Evolutionary conservation across 92 coral and sea anemone species (phyloP).

Genomic region (Pocillopora grandis): DNA sequence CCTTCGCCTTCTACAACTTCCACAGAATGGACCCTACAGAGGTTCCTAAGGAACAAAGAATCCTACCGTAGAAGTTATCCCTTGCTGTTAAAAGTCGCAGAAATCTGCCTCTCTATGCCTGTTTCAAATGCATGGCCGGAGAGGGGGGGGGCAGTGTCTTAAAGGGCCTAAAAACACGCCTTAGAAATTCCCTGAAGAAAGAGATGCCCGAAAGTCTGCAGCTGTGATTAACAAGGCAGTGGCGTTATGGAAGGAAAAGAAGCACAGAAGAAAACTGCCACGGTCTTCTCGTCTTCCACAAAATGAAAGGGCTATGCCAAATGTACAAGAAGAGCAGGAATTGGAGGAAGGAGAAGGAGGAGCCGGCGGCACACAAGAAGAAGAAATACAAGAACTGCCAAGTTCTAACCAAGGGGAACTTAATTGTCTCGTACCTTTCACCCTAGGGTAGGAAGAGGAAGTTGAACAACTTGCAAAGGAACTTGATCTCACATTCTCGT

Average conservation of each 20-base stretch:
- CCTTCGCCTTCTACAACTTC: slow-evolving; percentile 35
- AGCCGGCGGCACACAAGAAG: neutral
- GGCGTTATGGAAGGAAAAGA: slow-evolving; percentile 46
- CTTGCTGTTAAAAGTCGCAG: slow-evolving; percentile 50
- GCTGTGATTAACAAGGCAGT: slow-evolving; percentile 42
- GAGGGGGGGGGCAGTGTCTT: slow-evolving; percentile 40
- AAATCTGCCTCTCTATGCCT: slow-evolving; percentile 50
- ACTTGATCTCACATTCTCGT: slow-evolving; percentile 46
- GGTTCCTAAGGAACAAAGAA: slow-evolving; percentile 36
- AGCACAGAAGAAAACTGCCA: slow-evolving; percentile 25
- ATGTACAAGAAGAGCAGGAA: no score
- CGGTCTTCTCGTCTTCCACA: slow-evolving; percentile 18
- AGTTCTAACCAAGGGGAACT: slow-evolving; percentile 47
- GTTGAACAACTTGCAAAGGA: slow-evolving; percentile 51
- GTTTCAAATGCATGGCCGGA: slow-evolving; percentile 52
- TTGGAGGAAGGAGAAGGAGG: no score
- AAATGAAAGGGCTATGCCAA: no score
- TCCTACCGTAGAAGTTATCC: slow-evolving; percentile 53
- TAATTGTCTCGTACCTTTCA: slow-evolving; percentile 32
- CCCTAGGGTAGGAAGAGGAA: slow-evolving; percentile 46
- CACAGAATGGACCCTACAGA: slow-evolving; percentile 50
- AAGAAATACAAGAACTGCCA: slow-evolving; percentile 40
- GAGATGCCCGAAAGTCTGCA: slow-evolving; percentile 42
- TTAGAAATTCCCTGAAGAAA: slow-evolving; percentile 46
- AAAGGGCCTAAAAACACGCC: slow-evolving; percentile 37